Evolutionary conservation across 1,140 invertebrate genomes (phyloP).

Genomic region (Dryas iulia): DNA sequence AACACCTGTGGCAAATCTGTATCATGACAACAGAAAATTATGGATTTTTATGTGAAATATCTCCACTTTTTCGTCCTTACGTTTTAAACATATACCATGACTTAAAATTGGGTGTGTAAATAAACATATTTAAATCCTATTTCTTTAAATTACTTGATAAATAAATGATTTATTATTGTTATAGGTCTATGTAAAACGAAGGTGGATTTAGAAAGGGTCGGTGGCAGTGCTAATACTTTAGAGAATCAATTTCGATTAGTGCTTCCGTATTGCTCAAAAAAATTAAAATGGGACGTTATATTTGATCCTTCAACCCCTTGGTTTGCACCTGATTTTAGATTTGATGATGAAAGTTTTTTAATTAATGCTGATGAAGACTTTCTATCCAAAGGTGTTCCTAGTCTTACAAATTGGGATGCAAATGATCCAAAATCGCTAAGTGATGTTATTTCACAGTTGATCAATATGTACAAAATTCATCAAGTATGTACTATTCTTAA

Average conservation of each 20-base stretch:
- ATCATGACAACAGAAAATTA: constrained; percentile 44
- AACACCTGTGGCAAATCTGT: background rate
- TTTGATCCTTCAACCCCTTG: constrained; percentile 67
- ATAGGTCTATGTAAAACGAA: constrained; percentile 69
- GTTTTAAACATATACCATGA: constrained; percentile 66
- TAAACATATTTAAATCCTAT: background rate
- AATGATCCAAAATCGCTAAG: constrained; percentile 76
- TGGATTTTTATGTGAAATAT: constrained; percentile 55
- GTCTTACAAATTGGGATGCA: constrained; percentile 81
- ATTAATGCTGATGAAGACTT: constrained; percentile 74
- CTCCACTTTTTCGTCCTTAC: constrained; percentile 64
- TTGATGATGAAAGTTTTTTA: constrained; percentile 82
- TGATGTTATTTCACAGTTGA: constrained; percentile 80
- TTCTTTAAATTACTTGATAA: background rate
- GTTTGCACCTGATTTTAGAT: constrained; percentile 76
- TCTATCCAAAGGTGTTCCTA: constrained; percentile 77
- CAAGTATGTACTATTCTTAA: constrained; percentile 66
- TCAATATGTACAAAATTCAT: constrained; percentile 78
- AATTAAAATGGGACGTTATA: constrained; percentile 73
- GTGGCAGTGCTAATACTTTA: constrained; percentile 40
- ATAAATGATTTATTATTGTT: constrained; percentile 26
- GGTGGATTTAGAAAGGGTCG: constrained; percentile 67
- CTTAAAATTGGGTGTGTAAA: constrained; percentile 57
- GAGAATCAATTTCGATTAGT: constrained; percentile 65
- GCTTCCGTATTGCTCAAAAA: constrained; percentile 72